A percentile compares a stretch with the other conserved stretches of the same genome.
Conservation (phyloP, 2,113 vertebrate genomes). For the Callopanchax toddi region DNA sequence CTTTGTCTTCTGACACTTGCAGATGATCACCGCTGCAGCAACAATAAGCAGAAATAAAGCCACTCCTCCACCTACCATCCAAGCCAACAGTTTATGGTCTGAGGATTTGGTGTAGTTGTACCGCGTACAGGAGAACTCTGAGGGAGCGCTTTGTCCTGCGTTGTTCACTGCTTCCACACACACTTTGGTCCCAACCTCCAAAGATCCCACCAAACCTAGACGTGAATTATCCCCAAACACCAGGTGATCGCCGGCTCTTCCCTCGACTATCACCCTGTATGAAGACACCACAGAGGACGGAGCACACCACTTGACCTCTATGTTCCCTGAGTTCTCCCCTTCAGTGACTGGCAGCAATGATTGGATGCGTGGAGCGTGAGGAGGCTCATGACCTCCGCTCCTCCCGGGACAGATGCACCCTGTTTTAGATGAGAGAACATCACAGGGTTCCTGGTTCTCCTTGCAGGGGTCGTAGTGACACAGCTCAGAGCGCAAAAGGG, state of each 20-base stretch:
- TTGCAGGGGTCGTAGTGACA: slow-evolving; percentile 70
- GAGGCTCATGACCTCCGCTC: slow-evolving; percentile 52
- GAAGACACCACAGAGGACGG: slow-evolving; percentile 70
- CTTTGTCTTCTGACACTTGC: slow-evolving; percentile 29
- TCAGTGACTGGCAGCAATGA: slow-evolving; percentile 34
- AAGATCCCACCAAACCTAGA: slow-evolving; percentile 39
- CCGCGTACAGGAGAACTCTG: slow-evolving; percentile 65
- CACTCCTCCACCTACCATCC: slow-evolving; percentile 64
- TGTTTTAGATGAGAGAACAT: background rate
- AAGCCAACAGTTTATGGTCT: slow-evolving; percentile 10
- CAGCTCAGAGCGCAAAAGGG: background rate
- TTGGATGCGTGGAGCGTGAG: slow-evolving; percentile 56
- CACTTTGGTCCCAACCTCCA: slow-evolving; percentile 70
- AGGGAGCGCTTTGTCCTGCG: slow-evolving; percentile 58
- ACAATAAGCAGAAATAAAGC: slow-evolving; percentile 63
- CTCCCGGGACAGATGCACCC: slow-evolving; percentile 77
- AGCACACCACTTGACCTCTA: slow-evolving; percentile 79
- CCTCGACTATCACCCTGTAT: slow-evolving; percentile 71
- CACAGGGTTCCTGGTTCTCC: slow-evolving; percentile 70
- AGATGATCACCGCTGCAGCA: slow-evolving; percentile 53
- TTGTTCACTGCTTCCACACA: slow-evolving; percentile 77
- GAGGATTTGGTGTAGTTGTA: slow-evolving; percentile 29
- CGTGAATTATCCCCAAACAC: slow-evolving; percentile 41
- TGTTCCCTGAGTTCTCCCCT: slow-evolving; percentile 37
- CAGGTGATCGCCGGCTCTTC: background rate